Conservation (phyloP, 2,113 vertebrate species). For the Okapia johnstoni region DNA sequence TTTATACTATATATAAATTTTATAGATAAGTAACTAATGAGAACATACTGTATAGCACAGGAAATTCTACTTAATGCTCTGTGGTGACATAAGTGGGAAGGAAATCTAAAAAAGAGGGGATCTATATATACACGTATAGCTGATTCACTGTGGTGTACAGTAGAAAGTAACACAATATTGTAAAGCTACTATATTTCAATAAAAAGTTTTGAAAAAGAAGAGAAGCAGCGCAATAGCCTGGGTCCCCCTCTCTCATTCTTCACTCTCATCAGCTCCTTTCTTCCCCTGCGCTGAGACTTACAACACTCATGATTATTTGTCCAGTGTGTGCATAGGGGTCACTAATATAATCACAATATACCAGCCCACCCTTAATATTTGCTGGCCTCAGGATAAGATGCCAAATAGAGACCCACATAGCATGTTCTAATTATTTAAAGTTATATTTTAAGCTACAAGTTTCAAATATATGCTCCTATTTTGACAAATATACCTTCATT, state of each 20-base stretch:
- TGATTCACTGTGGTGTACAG: neutral
- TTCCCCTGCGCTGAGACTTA: neutral
- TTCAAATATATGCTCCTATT: neutral
- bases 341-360: neutral
- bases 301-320: neutral
- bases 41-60: neutral
- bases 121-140: neutral
- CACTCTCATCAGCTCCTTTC: neutral
- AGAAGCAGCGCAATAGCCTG: neutral
- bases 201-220: neutral
- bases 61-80: neutral
- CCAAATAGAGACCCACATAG: neutral
- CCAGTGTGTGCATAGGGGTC: neutral
- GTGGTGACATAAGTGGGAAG: neutral
- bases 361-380: neutral
- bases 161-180: neutral
- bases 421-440: neutral
- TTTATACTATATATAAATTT: neutral
- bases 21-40: neutral
- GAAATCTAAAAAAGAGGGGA: neutral
- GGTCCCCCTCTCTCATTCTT: neutral
- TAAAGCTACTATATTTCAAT: neutral
- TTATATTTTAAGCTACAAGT: neutral
- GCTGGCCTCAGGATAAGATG: neutral
- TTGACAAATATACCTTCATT: slow-evolving; percentile 3